Evolutionary conservation across 1,140 invertebrate genomes (phyloP), one percentile per base, ranked within the genome.

Genomic region (Sycophila sp.): DNA sequence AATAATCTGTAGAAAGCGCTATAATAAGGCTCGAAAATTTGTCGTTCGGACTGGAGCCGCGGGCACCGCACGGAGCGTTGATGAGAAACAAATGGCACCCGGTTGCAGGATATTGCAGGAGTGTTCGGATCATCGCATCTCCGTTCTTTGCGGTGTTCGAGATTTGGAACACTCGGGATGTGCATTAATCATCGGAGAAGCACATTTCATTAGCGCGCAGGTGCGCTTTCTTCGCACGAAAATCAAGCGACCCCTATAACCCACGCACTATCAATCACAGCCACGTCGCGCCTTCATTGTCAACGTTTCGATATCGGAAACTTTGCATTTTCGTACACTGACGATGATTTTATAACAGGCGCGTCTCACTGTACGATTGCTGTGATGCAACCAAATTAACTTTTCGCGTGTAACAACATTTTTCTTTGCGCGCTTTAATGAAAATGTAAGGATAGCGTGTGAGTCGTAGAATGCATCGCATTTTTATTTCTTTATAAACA

Each of bases 131-230:
- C 24, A 22, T 47, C 42, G 42, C 19, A n/a, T 5, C 3, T n/a
- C 4, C 17, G 42, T 10, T 40, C 3, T 4, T n/a, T 49, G 17
- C 4, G 3, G 17, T 51, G n/a, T 26, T 53, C 36, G 38, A 34
- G 28, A 11, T 24, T 56, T 2, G 15, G 38, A n/a, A 2, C 6
- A 22, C 45, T 15, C 17, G n/a, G 11, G 10, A 13, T 7, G 19
- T 2, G 26, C 40, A 67, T 67, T 67, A 67, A 67, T 67, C 51
- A 67, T 67, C 24, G 28, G 2, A 2, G 34, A 34, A 34, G 38
- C 34, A 58, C 36, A 67, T 67, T 67, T 67, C 51, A 67, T 67
- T 67, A 67, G 40, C 24, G 11, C 4, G 63, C 63, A 66, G 36
- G 36, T 66, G 63, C 30, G 42, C 40, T 53, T 38, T 53, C 51